Evolutionary conservation across 2,113 vertebrate genomes (phyloP), one percentile per base, ranked within the genome.

Genomic region (Hystrix cristata): DNA sequence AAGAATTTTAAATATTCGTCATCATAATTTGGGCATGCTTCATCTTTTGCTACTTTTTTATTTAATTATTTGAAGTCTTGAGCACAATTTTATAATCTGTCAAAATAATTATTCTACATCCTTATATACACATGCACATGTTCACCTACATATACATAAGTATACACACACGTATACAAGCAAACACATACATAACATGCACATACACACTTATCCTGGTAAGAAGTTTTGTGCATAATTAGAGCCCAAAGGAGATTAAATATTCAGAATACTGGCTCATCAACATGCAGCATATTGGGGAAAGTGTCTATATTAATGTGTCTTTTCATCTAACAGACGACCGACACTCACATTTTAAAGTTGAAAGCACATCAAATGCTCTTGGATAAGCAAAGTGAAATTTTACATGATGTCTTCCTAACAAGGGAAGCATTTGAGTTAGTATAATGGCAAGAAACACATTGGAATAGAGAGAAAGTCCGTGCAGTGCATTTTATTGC

Each of bases 351-450:
- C n/a, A 94, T 23, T 14, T n/a, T 29, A 43, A 34, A 82, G 19
- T 7, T 90, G 51, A 81, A 95, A 76, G 18, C 48, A 38, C 8
- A 59, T 80, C 79, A 95, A 7, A 43, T 71, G 21, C 13, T 87
- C 83, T 83, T 84, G 38, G 57, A 86, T 82, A 46, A 96, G 34
- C 53, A 93, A 92, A 90, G 57, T 62, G 43, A 74, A 93, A 69
- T 82, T 46, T 67, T 78, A 60, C 38, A n/a, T 62, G 29, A 18
- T 60, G 23, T 64, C 3, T 5, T 14, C 27, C 46, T 65, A 78
- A 84, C 5, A 87, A 82, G n/a, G 34, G 96, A 87, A 74, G n/a
- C n/a, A 65, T 15, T 55, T 84, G 69, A 95, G 16, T 95, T 89
- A 76, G 82, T 81, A 51, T 43, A 71, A 87, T 53, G 91, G 34